Evolutionary conservation across 2,888 invertebrate species (phyloP).

Genomic region (Embidobia sp.): DNA sequence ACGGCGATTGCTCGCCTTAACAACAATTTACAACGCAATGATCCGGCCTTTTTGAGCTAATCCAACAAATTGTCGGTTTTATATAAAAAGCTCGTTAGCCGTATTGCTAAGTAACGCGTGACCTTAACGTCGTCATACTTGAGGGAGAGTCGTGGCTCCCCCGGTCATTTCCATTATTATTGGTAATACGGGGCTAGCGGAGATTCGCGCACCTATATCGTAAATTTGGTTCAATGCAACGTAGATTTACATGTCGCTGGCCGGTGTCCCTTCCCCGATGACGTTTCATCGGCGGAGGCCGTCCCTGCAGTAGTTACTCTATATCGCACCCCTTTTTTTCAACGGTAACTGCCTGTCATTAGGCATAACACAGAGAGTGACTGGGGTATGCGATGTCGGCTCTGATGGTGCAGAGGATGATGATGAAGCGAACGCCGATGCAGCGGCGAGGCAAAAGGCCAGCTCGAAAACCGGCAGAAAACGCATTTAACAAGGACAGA

Average conservation of each 20-base stretch:
- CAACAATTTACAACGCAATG: slow-evolving; percentile 17
- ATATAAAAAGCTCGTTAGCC: slow-evolving; percentile 28
- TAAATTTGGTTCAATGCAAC: slow-evolving; percentile 50
- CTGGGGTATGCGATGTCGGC: slow-evolving; percentile 58
- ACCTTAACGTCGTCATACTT: slow-evolving; percentile 35
- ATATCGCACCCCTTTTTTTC: slow-evolving; percentile 63
- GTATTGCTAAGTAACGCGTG: slow-evolving; percentile 30
- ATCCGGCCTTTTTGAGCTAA: slow-evolving; percentile 16
- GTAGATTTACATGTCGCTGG: slow-evolving; percentile 60
- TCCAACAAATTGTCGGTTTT: slow-evolving; percentile 10
- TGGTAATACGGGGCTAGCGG: slow-evolving; percentile 28
- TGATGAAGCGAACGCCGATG: slow-evolving; percentile 55
- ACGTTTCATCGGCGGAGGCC: slow-evolving; percentile 42
- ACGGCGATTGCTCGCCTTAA: slow-evolving; percentile 1
- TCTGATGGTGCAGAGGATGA: slow-evolving; percentile 58
- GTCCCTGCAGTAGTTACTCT: slow-evolving; percentile 32
- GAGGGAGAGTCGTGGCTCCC: slow-evolving; percentile 9
- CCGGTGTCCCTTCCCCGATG: slow-evolving; percentile 28
- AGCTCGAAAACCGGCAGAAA: slow-evolving; percentile 67
- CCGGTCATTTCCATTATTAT: slow-evolving; percentile 37
- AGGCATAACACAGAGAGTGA: slow-evolving; percentile 74
- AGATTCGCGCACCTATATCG: slow-evolving; percentile 29
- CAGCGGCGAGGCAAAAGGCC: slow-evolving; percentile 52
- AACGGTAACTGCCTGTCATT: slow-evolving; percentile 80
- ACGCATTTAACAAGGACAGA: slow-evolving; percentile 82